Conservation (phyloP, 2,888 invertebrate species). For the Trisateles emortualis region DNA sequence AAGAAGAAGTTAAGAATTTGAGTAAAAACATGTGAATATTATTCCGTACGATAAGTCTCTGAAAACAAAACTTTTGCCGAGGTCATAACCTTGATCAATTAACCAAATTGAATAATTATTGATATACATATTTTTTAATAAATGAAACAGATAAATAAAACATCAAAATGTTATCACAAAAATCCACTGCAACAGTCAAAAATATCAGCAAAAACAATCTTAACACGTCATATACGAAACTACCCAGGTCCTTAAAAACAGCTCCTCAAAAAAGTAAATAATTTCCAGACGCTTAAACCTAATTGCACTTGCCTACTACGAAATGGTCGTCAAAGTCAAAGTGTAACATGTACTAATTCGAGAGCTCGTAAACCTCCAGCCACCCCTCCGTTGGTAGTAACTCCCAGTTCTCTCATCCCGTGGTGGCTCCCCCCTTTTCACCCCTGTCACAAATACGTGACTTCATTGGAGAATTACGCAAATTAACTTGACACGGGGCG, state of each 20-base stretch:
- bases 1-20: no score
- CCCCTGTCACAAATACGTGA: slow-evolving; percentile 42
- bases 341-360: slow-evolving; percentile 35
- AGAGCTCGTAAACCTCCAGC: slow-evolving; percentile 26
- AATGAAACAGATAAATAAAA: no score
- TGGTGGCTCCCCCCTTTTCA: slow-evolving; percentile 9
- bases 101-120: no score
- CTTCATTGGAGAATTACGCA: slow-evolving; percentile 45
- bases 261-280: slow-evolving; percentile 10
- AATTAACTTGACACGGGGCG: slow-evolving; percentile 42
- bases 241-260: background rate
- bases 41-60: no score
- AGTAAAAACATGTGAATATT: no score
- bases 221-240: background rate
- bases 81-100: no score
- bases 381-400: slow-evolving; percentile 7
- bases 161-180: no score
- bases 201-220: no score
- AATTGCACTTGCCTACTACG: slow-evolving; percentile 17
- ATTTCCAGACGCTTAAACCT: slow-evolving; percentile 8
- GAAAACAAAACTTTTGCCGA: no score
- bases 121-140: no score
- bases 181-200: background rate
- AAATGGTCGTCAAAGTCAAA: slow-evolving; percentile 26
- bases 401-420: background rate